Percentiles rank a stretch among this genome's conserved stretches.
Conservation (phyloP, 1,140 invertebrate species). For the Cyclina sinensis region DNA sequence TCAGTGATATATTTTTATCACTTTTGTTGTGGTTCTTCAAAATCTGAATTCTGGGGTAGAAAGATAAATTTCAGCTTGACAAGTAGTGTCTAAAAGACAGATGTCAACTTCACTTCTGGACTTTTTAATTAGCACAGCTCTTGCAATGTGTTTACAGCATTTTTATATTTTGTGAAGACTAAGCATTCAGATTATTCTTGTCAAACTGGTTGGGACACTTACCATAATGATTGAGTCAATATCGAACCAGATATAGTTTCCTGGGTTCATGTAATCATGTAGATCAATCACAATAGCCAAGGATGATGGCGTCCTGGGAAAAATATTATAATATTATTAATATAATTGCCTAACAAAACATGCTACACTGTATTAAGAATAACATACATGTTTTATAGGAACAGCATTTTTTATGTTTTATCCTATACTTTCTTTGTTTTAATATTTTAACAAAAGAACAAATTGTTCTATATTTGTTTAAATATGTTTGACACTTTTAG, state of each 20-base stretch:
- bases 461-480: too few species aligned
- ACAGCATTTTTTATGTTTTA: not conserved
- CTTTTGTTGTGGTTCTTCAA: too few species aligned
- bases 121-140: too few species aligned
- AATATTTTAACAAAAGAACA: not conserved
- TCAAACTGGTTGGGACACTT: not conserved
- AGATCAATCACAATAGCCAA: slow-evolving; percentile 24
- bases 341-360: not conserved
- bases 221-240: slow-evolving; percentile 32
- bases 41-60: too few species aligned
- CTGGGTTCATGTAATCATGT: slow-evolving; percentile 19
- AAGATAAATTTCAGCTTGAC: too few species aligned
- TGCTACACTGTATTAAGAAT: not conserved
- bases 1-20: not conserved
- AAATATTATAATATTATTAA: not conserved
- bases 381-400: not conserved
- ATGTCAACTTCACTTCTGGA: too few species aligned
- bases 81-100: too few species aligned
- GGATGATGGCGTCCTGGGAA: not conserved
- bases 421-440: not conserved
- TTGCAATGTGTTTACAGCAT: too few species aligned
- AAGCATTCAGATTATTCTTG: too few species aligned
- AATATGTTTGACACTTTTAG: not conserved
- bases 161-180: too few species aligned
- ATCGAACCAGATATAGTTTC: slow-evolving; percentile 33